phyloP scores from a whole-genome alignment of 2,113 vertebrate genomes.

The Thunnus thynnus region DNA sequence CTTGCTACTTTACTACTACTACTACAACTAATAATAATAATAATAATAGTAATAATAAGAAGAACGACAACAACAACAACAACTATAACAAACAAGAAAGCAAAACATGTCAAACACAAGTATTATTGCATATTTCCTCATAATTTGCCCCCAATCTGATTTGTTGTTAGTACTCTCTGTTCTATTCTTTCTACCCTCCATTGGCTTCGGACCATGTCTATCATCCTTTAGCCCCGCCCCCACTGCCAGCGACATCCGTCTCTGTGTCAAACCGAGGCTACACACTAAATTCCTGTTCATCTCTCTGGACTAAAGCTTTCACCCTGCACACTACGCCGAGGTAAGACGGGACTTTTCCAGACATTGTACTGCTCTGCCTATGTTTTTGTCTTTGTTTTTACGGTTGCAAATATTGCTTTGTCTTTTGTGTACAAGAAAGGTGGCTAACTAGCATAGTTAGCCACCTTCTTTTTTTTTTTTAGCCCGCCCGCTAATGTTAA shows the following conservation, averaged over 20 bases:
- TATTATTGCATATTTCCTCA: background rate
- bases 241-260: constrained; percentile 77
- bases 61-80: background rate
- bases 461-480: constrained; percentile 29
- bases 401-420: background rate
- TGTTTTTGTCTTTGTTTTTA: background rate
- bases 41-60: background rate
- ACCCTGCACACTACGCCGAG: constrained; percentile 19
- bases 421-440: background rate
- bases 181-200: constrained; percentile 23
- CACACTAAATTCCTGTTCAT: constrained; percentile 52
- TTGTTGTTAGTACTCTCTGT: background rate
- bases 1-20: too few relatives aligned
- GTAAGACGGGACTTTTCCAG: constrained; percentile 37
- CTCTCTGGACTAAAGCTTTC: constrained; percentile 43
- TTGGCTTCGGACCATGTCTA: constrained; percentile 57
- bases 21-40: background rate
- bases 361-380: background rate
- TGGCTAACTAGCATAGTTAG: constrained; percentile 53
- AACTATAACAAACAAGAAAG: background rate
- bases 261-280: constrained; percentile 78
- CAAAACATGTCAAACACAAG: background rate
- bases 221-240: constrained; percentile 58
- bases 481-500: constrained; percentile 60
- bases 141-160: background rate